Evolutionary conservation across 64 coral and sea anemone species (phyloP), one percentile per base, ranked within the genome.

Genomic region (Dendrophyllia cribrosa): DNA sequence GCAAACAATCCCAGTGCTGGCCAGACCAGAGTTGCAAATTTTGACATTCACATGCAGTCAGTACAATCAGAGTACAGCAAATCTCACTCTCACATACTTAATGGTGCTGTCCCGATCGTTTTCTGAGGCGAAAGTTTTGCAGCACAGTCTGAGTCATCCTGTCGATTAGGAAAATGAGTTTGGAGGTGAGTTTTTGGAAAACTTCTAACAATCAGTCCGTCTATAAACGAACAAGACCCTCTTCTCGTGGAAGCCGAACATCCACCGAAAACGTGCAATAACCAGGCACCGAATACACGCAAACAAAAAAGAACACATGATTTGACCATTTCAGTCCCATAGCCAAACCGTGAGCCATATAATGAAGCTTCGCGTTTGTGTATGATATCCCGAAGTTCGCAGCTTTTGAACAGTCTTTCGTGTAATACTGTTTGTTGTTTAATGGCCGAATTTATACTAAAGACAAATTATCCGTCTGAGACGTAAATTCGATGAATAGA

Each of bases 81-180:
- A 21, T 69, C 72, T 14, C 20, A 50, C 45, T 49, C 11, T 75
- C 43, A 84, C 80, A 84, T 84, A 84, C 80, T 67, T 84, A 84
- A 67, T n/a, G 80, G 80, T 13, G 62, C 10, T 19, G 63, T 84
- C 46, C 44, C 62, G 43, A 84, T 66, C 20, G 72, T 17, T 84
- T 84, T 84, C 80, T 84, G 77, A 61, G 77, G 56, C 77, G 77
- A 80, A 61, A 23, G 20, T 84, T 68, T 84, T 44, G 46, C 17
- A 46, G 60, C 19, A 67, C 59, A 65, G 61, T 34, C 34, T 34
- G 34, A 34, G 34, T 84, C 80, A 84, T 68, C 80, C 80, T 84
- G 80, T 84, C 80, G 45, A 84, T 84, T 84, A 84, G 80, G 80
- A 84, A 80, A 84, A 84, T 59, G 80, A 84, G 61, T 84, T 68